Conservation (phyloP, 2,113 vertebrate genomes). For the Rana temporaria region DNA sequence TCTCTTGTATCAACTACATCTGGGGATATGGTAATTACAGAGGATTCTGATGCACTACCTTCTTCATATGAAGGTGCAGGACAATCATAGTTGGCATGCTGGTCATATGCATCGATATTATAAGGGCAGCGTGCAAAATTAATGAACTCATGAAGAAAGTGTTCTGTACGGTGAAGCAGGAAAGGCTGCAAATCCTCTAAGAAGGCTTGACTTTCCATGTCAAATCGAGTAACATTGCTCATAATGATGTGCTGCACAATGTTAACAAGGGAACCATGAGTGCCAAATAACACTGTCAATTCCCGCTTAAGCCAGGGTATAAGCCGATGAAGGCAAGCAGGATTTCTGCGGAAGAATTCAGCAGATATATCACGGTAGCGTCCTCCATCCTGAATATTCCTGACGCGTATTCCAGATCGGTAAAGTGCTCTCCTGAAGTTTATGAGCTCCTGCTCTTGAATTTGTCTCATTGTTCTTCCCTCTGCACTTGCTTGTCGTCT, state of each 20-base stretch:
- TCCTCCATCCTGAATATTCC: constrained; percentile 84
- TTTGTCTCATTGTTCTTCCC: constrained; percentile 72
- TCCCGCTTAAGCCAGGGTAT: constrained; percentile 92
- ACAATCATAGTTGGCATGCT: constrained; percentile 90
- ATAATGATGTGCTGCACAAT: constrained; percentile 88
- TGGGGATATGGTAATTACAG: constrained; percentile 91
- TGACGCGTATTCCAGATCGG: constrained; percentile 78
- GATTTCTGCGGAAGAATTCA: constrained; percentile 89
- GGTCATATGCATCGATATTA: constrained; percentile 85
- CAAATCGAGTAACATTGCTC: constrained; percentile 80
- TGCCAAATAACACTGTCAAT: constrained; percentile 86
- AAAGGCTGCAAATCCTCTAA: constrained; percentile 86
- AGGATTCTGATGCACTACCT: constrained; percentile 83
- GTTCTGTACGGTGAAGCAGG: constrained; percentile 83
- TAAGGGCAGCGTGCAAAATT: constrained; percentile 90
- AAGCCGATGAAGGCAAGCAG: constrained; percentile 91
- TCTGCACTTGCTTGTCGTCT: constrained; percentile 78
- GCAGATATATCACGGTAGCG: constrained; percentile 88
- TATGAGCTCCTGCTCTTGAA: constrained; percentile 88
- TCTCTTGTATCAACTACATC: constrained; percentile 71
- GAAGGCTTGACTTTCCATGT: constrained; percentile 83
- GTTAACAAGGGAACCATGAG: constrained; percentile 82
- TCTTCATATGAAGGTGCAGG: constrained; percentile 84
- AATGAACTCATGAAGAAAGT: constrained; percentile 90
- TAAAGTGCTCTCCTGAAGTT: constrained; percentile 90